Base-by-base conservation (phyloP, 1,140 invertebrate genomes). In the Drosophila sturtevanti region DNA sequence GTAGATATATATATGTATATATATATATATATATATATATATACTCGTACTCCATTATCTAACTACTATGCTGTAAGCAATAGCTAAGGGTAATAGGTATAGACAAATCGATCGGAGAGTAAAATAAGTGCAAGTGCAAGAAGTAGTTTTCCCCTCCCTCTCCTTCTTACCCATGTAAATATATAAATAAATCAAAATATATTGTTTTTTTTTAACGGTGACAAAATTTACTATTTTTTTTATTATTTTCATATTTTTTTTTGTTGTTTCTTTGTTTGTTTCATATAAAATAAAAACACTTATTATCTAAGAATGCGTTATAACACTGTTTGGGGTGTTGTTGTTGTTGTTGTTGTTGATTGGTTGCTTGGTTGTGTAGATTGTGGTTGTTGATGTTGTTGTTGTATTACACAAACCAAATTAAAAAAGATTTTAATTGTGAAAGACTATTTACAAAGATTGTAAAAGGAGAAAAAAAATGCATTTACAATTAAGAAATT, bases 141-240 rank as follows among this genome's bases (percentile, higher is more conserved):
- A 1, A 1, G 7, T 6, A 31, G 1, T 18, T 12, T 11, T 14
- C 31, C 1, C 7, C 10, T 16, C n/a, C 21, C 22, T 4, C 24
- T n/a, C n/a, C n/a, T n/a, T n/a, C n/a, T n/a, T n/a, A n/a, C n/a
- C n/a, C n/a, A n/a, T n/a, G n/a, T 2, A 44, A 16, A 27, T 55
- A 34, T 71, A 12, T 69, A 68, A 69, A 77, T 24, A 24, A 24
- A 55, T 41, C 9, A n/a, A 1, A 6, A 31, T 2, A 18, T 18
- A 7, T 2, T 1, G 27, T 31, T 31, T 18, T 44, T 44, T 56
- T 86, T 90, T 91, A 91, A 91, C 90, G 90, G 90, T 91, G 90
- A 91, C 90, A 91, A 91, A 91, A 91, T 91, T 91, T 91, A 87
- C 90, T 91, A 91, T 91, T 91, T 91, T 91, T 91, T 91, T 91